A percentile compares a stretch with the other conserved stretches of the same genome.
Evolutionary conservation across 53 echinoderm and acorn worm genomes (phyloP).

Genomic region (Paracentrotus lividus): DNA sequence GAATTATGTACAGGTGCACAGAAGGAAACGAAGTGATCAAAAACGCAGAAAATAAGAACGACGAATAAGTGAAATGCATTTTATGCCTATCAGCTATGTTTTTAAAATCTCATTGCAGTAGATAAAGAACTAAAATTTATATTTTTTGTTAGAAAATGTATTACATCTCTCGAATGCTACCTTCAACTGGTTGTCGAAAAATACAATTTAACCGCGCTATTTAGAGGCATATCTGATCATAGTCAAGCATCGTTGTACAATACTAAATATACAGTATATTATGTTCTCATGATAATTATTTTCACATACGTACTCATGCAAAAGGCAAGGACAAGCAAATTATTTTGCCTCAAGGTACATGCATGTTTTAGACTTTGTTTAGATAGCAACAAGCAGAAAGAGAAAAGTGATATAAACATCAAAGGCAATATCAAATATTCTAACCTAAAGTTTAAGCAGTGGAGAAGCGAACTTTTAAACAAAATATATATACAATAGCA

Average conservation of each 20-base stretch:
- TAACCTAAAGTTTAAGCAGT: not conserved
- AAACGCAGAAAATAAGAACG: not conserved
- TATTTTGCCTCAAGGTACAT: conserved; percentile 1
- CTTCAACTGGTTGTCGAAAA: no score
- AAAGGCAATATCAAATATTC: not conserved
- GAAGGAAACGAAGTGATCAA: not conserved
- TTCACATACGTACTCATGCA: not conserved
- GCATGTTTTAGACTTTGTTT: no score
- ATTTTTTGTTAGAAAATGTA: no score
- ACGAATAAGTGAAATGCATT: no score
- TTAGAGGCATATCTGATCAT: no score
- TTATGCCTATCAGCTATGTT: no score
- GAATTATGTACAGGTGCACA: not conserved
- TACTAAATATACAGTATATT: no score
- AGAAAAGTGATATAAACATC: not conserved
- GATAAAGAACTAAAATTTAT: no score
- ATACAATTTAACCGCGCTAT: no score
- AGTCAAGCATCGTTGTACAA: no score
- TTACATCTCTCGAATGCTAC: no score
- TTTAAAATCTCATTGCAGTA: no score
- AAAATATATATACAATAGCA: not conserved
- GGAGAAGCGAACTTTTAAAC: not conserved
- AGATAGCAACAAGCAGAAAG: not conserved
- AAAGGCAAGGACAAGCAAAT: conserved; percentile 46
- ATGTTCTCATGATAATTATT: not conserved